Evolutionary conservation across 2,888 invertebrate species (phyloP).

Genomic region (Bellardia bayeri): DNA sequence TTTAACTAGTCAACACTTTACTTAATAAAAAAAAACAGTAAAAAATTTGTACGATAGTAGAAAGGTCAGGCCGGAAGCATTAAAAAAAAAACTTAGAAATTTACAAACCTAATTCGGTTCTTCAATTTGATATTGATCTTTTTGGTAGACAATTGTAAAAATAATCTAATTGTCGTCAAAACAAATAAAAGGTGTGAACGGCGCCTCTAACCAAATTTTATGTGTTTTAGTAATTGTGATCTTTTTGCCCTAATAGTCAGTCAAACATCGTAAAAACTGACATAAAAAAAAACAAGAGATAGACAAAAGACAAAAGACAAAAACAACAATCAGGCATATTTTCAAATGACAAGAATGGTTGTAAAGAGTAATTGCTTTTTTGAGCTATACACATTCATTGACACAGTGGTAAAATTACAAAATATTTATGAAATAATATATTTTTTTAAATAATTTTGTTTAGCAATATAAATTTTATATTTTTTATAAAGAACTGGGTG

Average conservation of each 20-base stretch:
- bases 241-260: conserved; percentile 20
- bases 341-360: conserved; percentile 29
- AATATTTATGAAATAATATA: too few species aligned
- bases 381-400: conserved; percentile 9
- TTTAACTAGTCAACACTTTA: conserved; percentile 9
- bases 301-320: conserved; percentile 5
- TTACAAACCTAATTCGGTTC: not conserved
- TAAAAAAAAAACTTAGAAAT: not conserved
- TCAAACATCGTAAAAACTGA: conserved; percentile 27
- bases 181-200: conserved; percentile 35
- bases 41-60: not conserved
- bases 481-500: not conserved
- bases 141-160: conserved; percentile 14
- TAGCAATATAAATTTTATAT: not conserved
- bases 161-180: conserved; percentile 17
- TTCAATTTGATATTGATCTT: conserved; percentile 16
- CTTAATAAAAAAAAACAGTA: not conserved
- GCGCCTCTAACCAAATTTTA: conserved; percentile 30
- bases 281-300: conserved; percentile 13
- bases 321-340: conserved; percentile 17
- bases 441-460: not conserved
- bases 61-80: conserved; percentile 11
- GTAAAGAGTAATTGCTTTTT: conserved; percentile 39
- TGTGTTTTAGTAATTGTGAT: conserved; percentile 22
- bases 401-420: conserved; percentile 18